Base-by-base conservation (phyloP, 2,888 invertebrate genomes). In the Dione vanillae region DNA sequence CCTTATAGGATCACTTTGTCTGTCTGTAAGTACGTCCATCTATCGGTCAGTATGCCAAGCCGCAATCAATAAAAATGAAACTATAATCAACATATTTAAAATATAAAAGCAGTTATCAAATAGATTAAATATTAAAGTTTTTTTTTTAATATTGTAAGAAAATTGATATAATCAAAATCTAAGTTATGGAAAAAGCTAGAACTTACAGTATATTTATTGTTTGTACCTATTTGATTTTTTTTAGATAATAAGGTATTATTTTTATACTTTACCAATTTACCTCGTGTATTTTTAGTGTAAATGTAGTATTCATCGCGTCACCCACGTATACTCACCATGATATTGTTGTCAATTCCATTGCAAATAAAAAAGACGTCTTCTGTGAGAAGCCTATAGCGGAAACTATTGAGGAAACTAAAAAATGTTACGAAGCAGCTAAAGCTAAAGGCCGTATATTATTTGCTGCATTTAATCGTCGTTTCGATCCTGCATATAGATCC, bases 361-460 rank as follows among this genome's bases (percentile, higher is more conserved):
- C 90, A 11, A 87, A 91, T 67, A 91, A 94, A 73, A 96, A 96
- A 80, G 94, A 94, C 20, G 95, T 96, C 0, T 96, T 95, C 82
- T 95, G 95, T 77, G 96, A 96, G 83, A 96, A 96, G 78, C 96
- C 96, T 0, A 94, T 96, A 11, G 94, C 95, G 0, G 94, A 94
- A 77, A 89, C 91, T 71, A 86, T 91, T 3, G 86, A 90, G 37
- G 91, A 94, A 10, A 94, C 94, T 0, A 87, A 86, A 73, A 92
- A 88, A 69, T 95, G 95, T 77, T 96, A 95, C 79, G 93, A 94
- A 54, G 85, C 91, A 0, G 95, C 96, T 0, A 90, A 91, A 68
- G 86, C 92, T 61, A 89, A 90, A 40, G 93, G 94, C 1, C 92
- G 90, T 41, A 92, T 94, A 0, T 85, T 96, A 6, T 94, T 95